Base-by-base conservation (phyloP, 1,140 invertebrate species). In the Dendroctonus valens region DNA sequence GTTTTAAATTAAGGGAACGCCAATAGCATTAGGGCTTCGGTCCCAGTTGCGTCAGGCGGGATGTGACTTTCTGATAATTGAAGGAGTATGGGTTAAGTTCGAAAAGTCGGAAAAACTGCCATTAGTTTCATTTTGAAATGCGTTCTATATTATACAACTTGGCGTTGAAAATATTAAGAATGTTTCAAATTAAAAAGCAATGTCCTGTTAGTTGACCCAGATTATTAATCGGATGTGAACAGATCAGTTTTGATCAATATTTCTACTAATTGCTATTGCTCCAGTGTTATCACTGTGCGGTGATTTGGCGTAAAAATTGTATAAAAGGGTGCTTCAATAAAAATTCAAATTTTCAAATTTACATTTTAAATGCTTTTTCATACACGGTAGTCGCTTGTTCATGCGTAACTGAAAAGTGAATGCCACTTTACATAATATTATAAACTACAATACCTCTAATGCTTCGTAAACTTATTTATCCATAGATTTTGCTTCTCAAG, bases 351-450 rank as follows among this genome's bases (percentile, higher is more conserved):
- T 75, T 73, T 63, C 48, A 54, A 48, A 75, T 75, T 75, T 75
- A 71, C 74, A 75, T 75, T 75, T 75, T 75, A 73, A 75, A 75
- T 74, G 74, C 72, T 71, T 75, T 73, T 74, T 75, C 74, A 74
- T 75, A 75, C 72, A 73, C 70, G 62, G 68, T 70, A 68, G 69
- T 68, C 70, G 67, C 66, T 66, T 65, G 71, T 67, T 69, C 69
- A 70, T 70, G 69, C 71, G 70, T 73, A 72, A 73, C 74, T 74
- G 67, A 73, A 72, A 72, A 73, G 71, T 71, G 70, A 75, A 68
- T 70, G 63, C 49, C 62, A 66, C 59, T 73, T 72, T 72, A 70
- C 68, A 72, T 67, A 69, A 71, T 68, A 67, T 68, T 65, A 72
- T 67, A 59, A 57, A 66, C 40, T 54, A 46, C 51, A 41, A 67